A percentile compares a stretch with the other conserved stretches of the same genome.
phyloP scores from a whole-genome alignment of 64 coral and sea anemone species.

The Montipora capricornis region DNA sequence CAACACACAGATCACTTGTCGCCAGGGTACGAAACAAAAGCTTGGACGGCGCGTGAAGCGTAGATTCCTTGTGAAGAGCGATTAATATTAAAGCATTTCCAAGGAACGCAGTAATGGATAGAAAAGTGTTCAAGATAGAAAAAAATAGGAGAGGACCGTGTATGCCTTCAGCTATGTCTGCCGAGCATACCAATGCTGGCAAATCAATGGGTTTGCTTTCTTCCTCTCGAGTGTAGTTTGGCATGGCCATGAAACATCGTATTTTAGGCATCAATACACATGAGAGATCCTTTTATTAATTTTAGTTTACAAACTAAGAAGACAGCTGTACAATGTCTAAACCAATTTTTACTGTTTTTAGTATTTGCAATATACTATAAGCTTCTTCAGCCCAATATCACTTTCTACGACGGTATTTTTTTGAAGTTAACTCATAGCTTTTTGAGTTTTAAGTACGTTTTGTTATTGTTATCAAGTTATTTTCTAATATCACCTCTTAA shows the following conservation, averaged over 20 bases:
- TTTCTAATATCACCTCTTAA: too few species aligned
- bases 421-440: too few species aligned
- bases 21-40: constrained; percentile 5
- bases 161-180: not conserved
- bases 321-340: too few species aligned
- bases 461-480: too few species aligned
- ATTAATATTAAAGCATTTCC: constrained; percentile 2
- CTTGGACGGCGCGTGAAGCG: constrained; percentile 21
- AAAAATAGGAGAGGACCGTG: not conserved
- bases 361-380: too few species aligned
- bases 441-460: too few species aligned
- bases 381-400: too few species aligned
- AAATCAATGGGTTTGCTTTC: not conserved
- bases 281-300: too few species aligned
- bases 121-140: constrained; percentile 13
- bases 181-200: not conserved
- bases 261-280: too few species aligned
- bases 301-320: too few species aligned
- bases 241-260: not conserved
- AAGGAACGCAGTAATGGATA: constrained; percentile 3
- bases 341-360: too few species aligned
- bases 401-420: too few species aligned
- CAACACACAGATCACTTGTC: constrained; percentile 5
- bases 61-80: not conserved
- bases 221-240: not conserved